These are phyloP conservation scores for Labeo rohita DNA, from an alignment of 2,113 vertebrate genomes.

Conservation along the genomic window DNA sequence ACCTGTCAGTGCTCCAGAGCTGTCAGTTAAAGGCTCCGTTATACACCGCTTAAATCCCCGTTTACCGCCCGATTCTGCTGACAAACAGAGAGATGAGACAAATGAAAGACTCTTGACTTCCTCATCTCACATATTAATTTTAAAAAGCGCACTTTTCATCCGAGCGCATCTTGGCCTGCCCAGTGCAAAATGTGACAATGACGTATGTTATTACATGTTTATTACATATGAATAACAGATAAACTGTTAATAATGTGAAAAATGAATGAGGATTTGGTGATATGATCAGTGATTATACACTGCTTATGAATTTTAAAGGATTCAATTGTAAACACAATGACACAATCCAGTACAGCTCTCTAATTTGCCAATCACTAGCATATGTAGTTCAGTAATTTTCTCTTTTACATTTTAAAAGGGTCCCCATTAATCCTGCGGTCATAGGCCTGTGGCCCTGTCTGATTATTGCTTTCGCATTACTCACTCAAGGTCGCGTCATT, in stretches of 20 bases:
- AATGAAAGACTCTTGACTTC: slow-evolving; percentile 9
- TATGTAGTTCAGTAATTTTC: slow-evolving; percentile 64
- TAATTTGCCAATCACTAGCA: background rate
- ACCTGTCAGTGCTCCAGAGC: slow-evolving; percentile 73
- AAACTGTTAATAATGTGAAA: background rate
- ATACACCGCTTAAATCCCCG: slow-evolving; percentile 70
- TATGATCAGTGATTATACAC: background rate
- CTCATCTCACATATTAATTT: slow-evolving; percentile 18
- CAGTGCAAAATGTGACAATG: background rate
- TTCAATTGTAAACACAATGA: background rate
- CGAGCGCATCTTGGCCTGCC: background rate
- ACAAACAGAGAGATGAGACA: slow-evolving; percentile 54
- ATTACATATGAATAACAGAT: background rate
- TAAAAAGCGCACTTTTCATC: background rate
- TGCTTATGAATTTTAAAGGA: background rate
- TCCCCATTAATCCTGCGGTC: slow-evolving; percentile 58
- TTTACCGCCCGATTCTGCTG: slow-evolving; percentile 69
- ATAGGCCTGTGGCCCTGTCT: slow-evolving; percentile 59
- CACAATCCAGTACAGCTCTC: background rate
- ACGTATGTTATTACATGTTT: background rate
- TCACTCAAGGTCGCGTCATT: slow-evolving; percentile 74
- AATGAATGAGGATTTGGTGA: background rate
- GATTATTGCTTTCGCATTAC: slow-evolving; percentile 68
- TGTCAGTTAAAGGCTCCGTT: slow-evolving; percentile 72
- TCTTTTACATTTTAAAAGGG: slow-evolving; percentile 63